Evolutionary conservation across 2,797 vertebrate genomes (phyloP), one percentile per base, ranked within the genome.

Genomic region (Triplophysa bombifrons): DNA sequence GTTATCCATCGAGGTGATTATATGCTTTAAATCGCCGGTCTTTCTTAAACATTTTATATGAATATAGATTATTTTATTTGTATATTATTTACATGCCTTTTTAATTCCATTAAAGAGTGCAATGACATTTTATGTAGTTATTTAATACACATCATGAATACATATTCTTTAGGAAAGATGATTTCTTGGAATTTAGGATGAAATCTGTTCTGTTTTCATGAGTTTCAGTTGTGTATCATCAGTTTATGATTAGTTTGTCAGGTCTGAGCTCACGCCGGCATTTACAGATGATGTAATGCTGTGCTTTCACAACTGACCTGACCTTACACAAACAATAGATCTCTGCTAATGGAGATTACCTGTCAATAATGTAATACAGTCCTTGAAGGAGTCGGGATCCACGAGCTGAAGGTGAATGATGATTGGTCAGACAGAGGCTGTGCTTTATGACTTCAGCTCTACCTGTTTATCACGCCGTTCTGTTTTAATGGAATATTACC

Each of bases 261-360:
- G 53, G 53, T 22, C 8, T 22, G 8, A 56, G 53, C 4, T 48
- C 13, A 48, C 11, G 12, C n/a, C 22, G 55, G n/a, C 9, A 9
- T 56, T 56, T 56, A 56, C 55, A 56, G 55, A 2, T 5, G 22
- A 60, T 60, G 25, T 60, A 60, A 60, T 60, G 56, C 22, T 25
- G 56, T 14, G 22, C 22, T 22, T 58, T 56, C n/a, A 12, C 11
- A 56, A 56, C 7, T 20, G n/a, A 11, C 55, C 56, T 60, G 56
- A 60, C 56, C 22, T 60, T 25, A 60, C 56, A 25, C 56, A 6
- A 60, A 60, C 56, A 27, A 25, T 60, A 60, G 3, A 60, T 60
- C 56, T 25, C 11, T 60, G 13, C 22, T 60, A 60, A 60, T 60
- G 56, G 56, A 60, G 56, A 60, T 60, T 60, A 60, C 11, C 56